Base-by-base conservation (phyloP, 2,888 invertebrate genomes). In the Diadegma fenestrale region DNA sequence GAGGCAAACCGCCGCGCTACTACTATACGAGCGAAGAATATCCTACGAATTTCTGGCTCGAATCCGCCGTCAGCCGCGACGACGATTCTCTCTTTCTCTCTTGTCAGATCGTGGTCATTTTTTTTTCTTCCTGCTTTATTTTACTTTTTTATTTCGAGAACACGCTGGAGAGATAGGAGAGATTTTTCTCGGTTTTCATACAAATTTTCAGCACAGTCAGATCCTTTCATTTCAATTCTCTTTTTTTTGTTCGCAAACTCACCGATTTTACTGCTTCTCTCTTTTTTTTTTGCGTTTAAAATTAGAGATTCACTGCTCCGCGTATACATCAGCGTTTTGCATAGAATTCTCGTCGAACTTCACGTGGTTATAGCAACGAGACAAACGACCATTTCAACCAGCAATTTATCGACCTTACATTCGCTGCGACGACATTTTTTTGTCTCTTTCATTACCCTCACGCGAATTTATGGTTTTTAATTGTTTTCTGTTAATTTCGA, bases 1-100 rank as follows among this genome's bases (percentile, higher is more conserved):
- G 68, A 76, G 51, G 33, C 54, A 72, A 64, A 63, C 82, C 72
- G 48, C 43, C 75, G 37, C 71, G 37, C 8, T 37, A n/a, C 14
- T 37, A 64, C 63, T 58, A 5, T n/a, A 4, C 43, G 43, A 19
- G 66, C 72, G 72, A 68, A 61, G 78, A 77, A 84, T 84, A 81
- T 73, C 66, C 26, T 48, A 71, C 84, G 69, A 85, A 85, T 81
- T 78, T 68, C 78, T 51, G 43, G 69, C 51, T 72, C 82, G 72
- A 58, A 61, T 63, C 43, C 33, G 64, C 48, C 41, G 61, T 66
- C 64, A 22, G 37, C 64, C 12, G 33, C 61, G 48, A 69, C 71
- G 71, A 84, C 77, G 72, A 76, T 64, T 77, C 71, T 54, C 33
- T 71, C 48, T 71, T 41, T 69, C 37, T 37, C 17, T 78, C 72